These are phyloP conservation scores for Heloderma charlesbogerti DNA, from an alignment of 2,113 vertebrate genomes.

Conservation along the genomic window DNA sequence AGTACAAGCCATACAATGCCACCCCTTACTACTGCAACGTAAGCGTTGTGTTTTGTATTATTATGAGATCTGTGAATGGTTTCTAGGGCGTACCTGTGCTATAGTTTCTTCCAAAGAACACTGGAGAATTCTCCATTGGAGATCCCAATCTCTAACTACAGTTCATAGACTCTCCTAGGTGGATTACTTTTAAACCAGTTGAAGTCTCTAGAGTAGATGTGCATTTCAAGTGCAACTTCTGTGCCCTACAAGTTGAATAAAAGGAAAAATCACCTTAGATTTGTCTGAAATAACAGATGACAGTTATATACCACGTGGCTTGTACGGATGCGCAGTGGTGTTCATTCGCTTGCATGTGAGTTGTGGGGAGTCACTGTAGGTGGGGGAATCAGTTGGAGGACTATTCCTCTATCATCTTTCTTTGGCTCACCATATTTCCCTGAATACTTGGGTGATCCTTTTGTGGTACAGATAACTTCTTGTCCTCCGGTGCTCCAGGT, in stretches of 20 bases:
- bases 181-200: neutral
- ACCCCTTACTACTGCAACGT: constrained; percentile 64
- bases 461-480: too few relatives aligned
- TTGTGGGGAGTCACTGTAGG: too few relatives aligned
- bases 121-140: neutral
- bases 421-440: too few relatives aligned
- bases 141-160: neutral
- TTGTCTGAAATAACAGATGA: neutral
- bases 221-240: neutral
- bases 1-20: constrained; percentile 12
- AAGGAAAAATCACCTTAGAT: neutral
- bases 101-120: neutral
- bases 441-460: too few relatives aligned
- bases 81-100: neutral
- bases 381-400: neutral
- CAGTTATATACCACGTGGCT: too few relatives aligned
- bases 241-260: too few relatives aligned
- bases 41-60: constrained; percentile 44
- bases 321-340: too few relatives aligned
- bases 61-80: neutral
- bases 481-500: neutral
- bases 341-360: too few relatives aligned
- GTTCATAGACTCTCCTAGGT: neutral
- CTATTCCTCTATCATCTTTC: too few relatives aligned
- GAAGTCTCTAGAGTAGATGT: neutral